These are phyloP conservation scores for Euwallacea fornicatus DNA, from an alignment of 1,140 invertebrate species.

Conservation along the genomic window DNA sequence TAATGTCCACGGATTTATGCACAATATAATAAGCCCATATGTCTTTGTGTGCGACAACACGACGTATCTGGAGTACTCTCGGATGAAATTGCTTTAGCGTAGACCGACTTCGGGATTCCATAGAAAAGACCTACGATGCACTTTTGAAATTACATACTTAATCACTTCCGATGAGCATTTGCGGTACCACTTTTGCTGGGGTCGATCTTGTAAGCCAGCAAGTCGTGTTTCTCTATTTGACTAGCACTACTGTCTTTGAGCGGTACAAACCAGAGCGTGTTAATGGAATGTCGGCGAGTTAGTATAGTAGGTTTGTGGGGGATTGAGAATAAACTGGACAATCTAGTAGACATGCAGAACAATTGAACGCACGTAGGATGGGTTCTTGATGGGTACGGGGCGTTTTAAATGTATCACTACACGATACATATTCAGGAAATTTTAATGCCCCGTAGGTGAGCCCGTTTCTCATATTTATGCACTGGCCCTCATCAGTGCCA, in stretches of 20 bases:
- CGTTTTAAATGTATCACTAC: conserved; percentile 41
- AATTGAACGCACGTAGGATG: conserved; percentile 40
- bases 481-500: conserved; percentile 27
- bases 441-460: conserved; percentile 39
- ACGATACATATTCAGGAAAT: conserved; percentile 41
- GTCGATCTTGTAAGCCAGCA: too few species aligned
- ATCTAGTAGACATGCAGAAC: conserved; percentile 41
- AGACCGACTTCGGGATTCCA: conserved; percentile 15
- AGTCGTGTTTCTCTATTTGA: too few species aligned
- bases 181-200: too few species aligned
- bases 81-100: conserved; percentile 30
- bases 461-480: conserved; percentile 39
- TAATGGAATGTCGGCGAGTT: conserved; percentile 12
- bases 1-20: conserved; percentile 39
- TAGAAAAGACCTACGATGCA: conserved; percentile 15
- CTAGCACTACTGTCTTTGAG: too few species aligned
- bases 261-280: too few species aligned
- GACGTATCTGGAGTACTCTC: conserved; percentile 39
- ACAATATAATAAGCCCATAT: conserved; percentile 40
- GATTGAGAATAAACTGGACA: conserved; percentile 35
- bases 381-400: conserved; percentile 39
- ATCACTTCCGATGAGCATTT: too few species aligned
- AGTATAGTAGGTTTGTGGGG: conserved; percentile 29
- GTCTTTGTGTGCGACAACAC: conserved; percentile 30
- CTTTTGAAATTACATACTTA: not conserved